phyloP scores from a whole-genome alignment of 1,140 invertebrate genomes.

The Vanessa tameamea region DNA sequence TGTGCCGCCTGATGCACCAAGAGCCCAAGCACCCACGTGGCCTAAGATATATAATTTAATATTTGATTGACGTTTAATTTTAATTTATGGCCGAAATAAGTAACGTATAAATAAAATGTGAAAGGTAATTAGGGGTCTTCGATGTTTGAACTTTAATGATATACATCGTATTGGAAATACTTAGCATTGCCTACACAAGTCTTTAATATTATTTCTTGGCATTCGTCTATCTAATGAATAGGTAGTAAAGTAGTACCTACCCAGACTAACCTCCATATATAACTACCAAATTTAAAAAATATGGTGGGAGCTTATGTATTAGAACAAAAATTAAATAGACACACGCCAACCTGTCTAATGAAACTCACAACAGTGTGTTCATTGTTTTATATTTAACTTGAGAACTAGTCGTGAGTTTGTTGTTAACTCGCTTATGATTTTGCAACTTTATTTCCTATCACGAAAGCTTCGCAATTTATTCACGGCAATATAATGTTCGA shows the following conservation, averaged over 20 bases:
- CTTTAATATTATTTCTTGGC: too few species aligned
- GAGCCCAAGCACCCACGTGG: conserved; percentile 90
- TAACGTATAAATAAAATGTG: not conserved
- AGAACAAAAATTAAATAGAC: not conserved
- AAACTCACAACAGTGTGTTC: conserved; percentile 5
- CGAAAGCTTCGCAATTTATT: conserved; percentile 6
- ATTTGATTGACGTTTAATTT: too few species aligned
- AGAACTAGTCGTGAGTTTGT: not conserved
- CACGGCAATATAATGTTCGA: not conserved
- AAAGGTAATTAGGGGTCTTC: too few species aligned
- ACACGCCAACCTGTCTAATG: not conserved
- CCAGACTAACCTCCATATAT: too few species aligned
- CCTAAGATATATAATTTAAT: conserved; percentile 76
- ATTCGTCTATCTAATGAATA: too few species aligned
- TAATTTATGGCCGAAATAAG: not conserved
- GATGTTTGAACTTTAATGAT: too few species aligned
- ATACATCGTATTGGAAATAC: too few species aligned
- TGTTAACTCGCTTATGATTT: conserved; percentile 13
- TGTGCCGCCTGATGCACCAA: conserved; percentile 88
- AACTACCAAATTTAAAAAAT: too few species aligned
- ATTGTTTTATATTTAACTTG: conserved; percentile 14
- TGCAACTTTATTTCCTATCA: conserved; percentile 11
- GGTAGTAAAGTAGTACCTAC: too few species aligned
- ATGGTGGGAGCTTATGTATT: not conserved
- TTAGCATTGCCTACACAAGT: too few species aligned